phyloP scores from a whole-genome alignment of 2,113 vertebrate genomes.

The Prietella phreatophila region DNA sequence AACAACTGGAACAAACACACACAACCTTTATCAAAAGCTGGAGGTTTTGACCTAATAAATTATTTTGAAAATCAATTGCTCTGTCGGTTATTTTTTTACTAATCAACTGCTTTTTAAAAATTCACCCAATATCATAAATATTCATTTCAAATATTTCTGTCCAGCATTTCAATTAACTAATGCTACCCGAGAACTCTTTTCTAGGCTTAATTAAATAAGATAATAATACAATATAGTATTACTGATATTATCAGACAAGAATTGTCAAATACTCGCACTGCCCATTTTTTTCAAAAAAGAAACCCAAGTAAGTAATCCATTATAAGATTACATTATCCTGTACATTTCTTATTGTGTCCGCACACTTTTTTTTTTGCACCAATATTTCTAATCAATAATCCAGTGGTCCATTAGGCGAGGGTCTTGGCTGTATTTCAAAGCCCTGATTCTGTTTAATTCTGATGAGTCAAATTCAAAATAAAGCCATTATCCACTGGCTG shows the following conservation, averaged over 20 bases:
- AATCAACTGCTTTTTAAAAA: not conserved
- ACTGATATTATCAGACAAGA: not conserved
- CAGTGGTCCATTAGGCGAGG: not conserved
- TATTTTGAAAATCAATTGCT: not conserved
- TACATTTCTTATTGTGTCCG: not conserved
- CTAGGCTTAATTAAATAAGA: not conserved
- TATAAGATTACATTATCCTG: not conserved
- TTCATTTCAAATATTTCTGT: not conserved
- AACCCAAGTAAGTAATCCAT: not conserved
- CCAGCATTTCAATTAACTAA: not conserved
- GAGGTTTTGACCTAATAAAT: not conserved
- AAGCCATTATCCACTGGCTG: not conserved
- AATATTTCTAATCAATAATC: not conserved
- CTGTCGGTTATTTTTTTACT: not conserved
- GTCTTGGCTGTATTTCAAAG: not conserved
- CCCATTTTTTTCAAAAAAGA: not conserved
- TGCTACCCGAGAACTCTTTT: not conserved
- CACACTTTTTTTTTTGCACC: not conserved
- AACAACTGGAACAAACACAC: constrained; percentile 73
- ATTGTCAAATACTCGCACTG: not conserved
- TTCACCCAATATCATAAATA: too few relatives aligned
- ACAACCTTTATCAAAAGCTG: not conserved
- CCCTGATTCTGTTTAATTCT: not conserved
- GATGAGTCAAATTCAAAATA: not conserved
- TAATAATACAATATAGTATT: not conserved